phyloP scores from a whole-genome alignment of 37 sponge, comb jelly and placozoan genomes.

The Oscarella lobularis region DNA sequence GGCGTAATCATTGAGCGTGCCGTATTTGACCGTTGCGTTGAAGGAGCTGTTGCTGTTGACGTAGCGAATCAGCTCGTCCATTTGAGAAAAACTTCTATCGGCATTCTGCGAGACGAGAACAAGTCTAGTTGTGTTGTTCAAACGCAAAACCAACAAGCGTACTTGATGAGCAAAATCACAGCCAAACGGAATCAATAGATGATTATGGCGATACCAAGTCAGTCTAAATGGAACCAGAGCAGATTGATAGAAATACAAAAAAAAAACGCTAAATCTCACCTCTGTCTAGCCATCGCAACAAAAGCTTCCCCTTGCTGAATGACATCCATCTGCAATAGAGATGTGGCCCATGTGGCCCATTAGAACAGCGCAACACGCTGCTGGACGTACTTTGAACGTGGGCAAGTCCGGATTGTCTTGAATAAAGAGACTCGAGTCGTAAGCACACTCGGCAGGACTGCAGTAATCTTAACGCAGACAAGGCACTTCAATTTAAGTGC shows the following conservation, averaged over 20 bases:
- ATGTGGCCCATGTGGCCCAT: background rate
- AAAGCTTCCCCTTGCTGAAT: background rate
- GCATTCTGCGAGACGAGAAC: background rate
- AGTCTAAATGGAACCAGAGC: background rate
- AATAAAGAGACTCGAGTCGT: background rate
- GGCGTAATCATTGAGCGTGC: background rate
- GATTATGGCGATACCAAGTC: constrained; percentile 4
- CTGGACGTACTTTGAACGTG: background rate
- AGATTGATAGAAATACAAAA: background rate
- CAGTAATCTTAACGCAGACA: too few relatives aligned
- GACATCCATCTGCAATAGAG: background rate
- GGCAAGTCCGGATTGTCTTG: background rate
- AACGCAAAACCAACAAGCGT: background rate
- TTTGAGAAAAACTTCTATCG: background rate
- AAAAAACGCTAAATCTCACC: background rate
- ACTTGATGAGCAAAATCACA: constrained; percentile 8
- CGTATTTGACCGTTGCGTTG: background rate
- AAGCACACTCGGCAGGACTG: background rate
- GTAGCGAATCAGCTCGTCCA: background rate
- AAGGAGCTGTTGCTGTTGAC: background rate
- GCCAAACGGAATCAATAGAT: constrained; percentile 5
- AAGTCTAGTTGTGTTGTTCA: background rate
- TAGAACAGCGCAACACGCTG: too few relatives aligned
- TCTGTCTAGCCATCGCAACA: constrained; percentile 1
- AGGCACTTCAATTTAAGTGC: too few relatives aligned